phyloP scores from a whole-genome alignment of 2,113 vertebrate genomes.

The Leiothrix lutea region DNA sequence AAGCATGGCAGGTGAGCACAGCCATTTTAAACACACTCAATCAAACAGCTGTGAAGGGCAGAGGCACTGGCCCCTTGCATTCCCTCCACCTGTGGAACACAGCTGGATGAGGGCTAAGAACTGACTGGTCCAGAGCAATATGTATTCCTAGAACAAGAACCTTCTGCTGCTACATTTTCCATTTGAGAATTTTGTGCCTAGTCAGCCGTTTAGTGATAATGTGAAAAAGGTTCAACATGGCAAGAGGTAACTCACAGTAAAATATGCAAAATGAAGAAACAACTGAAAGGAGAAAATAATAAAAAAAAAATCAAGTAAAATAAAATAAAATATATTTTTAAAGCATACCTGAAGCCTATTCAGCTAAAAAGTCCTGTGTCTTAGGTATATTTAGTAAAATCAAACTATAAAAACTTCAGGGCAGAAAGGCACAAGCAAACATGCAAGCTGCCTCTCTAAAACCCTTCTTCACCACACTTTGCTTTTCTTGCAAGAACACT shows the following conservation, averaged over 20 bases:
- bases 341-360: too few species aligned
- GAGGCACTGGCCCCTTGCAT: neutral
- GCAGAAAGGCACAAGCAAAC: neutral
- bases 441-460: neutral
- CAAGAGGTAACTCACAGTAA: too few species aligned
- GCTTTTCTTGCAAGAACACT: neutral
- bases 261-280: too few species aligned
- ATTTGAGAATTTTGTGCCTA: neutral
- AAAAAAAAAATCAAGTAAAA: too few species aligned
- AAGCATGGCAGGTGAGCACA: neutral
- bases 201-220: neutral
- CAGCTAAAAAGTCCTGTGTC: fast-evolving
- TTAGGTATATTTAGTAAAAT: neutral
- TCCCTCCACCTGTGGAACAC: neutral
- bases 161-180: neutral
- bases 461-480: fast-evolving
- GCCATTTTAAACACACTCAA: neutral
- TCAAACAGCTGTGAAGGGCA: neutral
- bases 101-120: neutral
- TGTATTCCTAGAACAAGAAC: neutral
- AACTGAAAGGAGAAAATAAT: too few species aligned
- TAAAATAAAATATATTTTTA: too few species aligned
- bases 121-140: neutral
- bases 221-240: too few species aligned
- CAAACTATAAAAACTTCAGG: neutral